These are phyloP conservation scores for Caracal caracal DNA, from an alignment of 2,113 vertebrate species.

Conservation along the genomic window DNA sequence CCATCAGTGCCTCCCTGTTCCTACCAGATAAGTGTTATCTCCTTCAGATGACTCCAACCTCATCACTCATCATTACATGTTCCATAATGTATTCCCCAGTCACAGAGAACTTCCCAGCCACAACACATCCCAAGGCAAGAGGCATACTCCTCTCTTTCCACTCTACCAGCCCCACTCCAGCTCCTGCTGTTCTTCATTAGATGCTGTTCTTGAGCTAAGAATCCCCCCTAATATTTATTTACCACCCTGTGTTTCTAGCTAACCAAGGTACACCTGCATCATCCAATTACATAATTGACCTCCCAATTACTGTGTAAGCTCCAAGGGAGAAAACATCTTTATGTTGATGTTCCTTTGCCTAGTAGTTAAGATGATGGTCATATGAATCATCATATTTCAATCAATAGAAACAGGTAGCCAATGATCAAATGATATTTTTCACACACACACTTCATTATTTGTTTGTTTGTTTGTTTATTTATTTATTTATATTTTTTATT, in stretches of 20 bases:
- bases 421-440: neutral
- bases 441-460: neutral
- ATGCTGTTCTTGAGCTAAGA: neutral
- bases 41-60: neutral
- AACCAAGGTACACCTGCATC: neutral
- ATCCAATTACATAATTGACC: neutral
- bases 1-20: neutral
- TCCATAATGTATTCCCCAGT: neutral
- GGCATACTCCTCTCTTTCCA: neutral
- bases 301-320: neutral
- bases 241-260: neutral
- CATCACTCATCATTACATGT: neutral
- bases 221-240: neutral
- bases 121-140: neutral
- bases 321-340: neutral
- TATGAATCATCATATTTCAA: neutral
- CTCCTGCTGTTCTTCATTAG: neutral
- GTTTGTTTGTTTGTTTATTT: neutral
- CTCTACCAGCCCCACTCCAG: accelerated
- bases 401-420: neutral
- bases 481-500: no score
- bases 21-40: neutral
- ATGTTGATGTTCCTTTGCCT: neutral
- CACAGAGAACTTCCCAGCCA: neutral
- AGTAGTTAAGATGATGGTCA: neutral